A percentile compares a stretch with the other conserved stretches of the same genome.
Conservation (phyloP, 2,888 invertebrate species). For the Athrips mouffetella region DNA sequence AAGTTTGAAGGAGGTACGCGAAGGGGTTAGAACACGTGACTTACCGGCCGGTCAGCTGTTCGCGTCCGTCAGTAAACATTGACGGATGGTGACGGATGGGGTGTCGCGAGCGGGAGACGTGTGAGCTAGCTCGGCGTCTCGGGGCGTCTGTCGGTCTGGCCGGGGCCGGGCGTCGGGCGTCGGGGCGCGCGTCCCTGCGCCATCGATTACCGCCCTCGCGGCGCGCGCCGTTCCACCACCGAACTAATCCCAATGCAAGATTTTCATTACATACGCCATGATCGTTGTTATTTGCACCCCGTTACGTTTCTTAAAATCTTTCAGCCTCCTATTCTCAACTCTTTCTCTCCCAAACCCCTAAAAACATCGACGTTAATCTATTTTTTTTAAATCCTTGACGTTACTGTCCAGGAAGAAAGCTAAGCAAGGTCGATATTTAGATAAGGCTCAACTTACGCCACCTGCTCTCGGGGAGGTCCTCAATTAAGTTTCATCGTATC, state of each 20-base stretch:
- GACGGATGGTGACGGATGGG: conserved; percentile 57
- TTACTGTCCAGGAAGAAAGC: neutral
- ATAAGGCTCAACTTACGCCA: conserved; percentile 19
- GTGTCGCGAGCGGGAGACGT: conserved; percentile 56
- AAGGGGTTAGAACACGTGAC: conserved; percentile 58
- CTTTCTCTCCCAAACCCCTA: neutral
- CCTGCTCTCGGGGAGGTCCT: conserved; percentile 17
- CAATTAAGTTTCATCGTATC: conserved; percentile 20
- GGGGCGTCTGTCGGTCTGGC: conserved; percentile 80
- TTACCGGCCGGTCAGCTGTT: conserved; percentile 77
- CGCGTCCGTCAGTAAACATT: conserved; percentile 71
- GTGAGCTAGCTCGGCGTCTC: conserved; percentile 68
- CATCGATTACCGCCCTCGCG: conserved; percentile 76
- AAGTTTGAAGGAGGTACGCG: conserved; percentile 26
- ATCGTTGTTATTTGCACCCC: conserved; percentile 77
- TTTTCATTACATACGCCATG: conserved; percentile 76
- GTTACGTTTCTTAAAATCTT: conserved; percentile 75
- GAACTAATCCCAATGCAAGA: conserved; percentile 71
- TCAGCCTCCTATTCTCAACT: conserved; percentile 47
- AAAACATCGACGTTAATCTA: no score
- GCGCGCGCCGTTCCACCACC: conserved; percentile 59
- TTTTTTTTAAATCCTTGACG: no score
- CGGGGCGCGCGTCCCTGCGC: conserved; percentile 76
- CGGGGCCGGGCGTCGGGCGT: conserved; percentile 71
- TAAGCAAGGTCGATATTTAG: conserved; percentile 17